Percentiles rank a stretch among this genome's conserved stretches.
These are phyloP conservation scores for Elanoides forficatus DNA, from an alignment of 2,113 vertebrate species.

Conservation along the genomic window DNA sequence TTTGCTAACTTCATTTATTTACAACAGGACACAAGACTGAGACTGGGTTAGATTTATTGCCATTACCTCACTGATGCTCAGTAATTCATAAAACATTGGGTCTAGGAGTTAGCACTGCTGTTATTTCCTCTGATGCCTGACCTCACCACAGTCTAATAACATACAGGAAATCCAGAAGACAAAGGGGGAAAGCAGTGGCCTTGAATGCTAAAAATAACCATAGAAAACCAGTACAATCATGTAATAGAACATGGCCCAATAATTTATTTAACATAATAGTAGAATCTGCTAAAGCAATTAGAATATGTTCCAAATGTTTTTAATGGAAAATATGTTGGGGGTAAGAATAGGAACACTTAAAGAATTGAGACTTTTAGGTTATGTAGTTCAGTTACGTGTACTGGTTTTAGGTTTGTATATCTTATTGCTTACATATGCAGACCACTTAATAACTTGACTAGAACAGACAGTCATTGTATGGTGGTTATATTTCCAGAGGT, in stretches of 20 bases:
- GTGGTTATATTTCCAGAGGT: constrained; percentile 44
- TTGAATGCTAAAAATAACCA: constrained; percentile 76
- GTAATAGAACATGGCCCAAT: constrained; percentile 60
- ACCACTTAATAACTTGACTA: constrained; percentile 41
- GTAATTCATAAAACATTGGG: constrained; percentile 74
- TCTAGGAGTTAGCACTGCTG: constrained; percentile 68
- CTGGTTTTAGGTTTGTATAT: constrained; percentile 20
- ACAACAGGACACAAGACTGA: constrained; percentile 65
- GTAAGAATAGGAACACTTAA: not conserved
- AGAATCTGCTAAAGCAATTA: constrained; percentile 77
- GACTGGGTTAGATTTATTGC: constrained; percentile 66
- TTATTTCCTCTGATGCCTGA: constrained; percentile 76
- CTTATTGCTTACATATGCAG: constrained; percentile 61
- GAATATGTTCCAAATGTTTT: constrained; percentile 47
- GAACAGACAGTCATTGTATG: constrained; percentile 44
- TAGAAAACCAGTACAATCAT: constrained; percentile 69
- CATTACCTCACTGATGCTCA: constrained; percentile 71
- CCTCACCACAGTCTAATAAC: constrained; percentile 73
- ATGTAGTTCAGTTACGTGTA: not conserved
- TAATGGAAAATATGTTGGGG: constrained; percentile 44
- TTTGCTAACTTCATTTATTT: constrained; percentile 67
- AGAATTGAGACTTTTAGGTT: not conserved
- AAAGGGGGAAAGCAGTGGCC: constrained; percentile 67
- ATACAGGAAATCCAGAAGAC: constrained; percentile 78
- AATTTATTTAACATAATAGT: constrained; percentile 62